Percentiles rank a stretch among this genome's conserved stretches.
phyloP scores from a whole-genome alignment of 2,797 vertebrate species.

The Coregonus sp. region DNA sequence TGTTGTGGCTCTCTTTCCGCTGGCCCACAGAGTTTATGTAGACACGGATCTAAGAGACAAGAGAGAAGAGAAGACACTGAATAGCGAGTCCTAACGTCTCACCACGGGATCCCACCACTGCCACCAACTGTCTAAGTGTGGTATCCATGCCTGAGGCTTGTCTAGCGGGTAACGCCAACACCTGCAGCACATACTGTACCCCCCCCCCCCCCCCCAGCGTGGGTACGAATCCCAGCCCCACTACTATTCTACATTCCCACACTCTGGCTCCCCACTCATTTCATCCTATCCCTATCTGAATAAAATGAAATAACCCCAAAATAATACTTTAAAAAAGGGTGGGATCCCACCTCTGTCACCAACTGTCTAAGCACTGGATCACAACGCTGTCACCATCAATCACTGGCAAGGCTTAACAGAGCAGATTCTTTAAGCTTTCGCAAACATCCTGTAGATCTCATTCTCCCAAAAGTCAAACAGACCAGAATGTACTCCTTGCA shows the following conservation, averaged over 20 bases:
- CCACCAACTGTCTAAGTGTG: not conserved
- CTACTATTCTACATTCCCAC: not conserved
- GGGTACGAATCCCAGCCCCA: not conserved
- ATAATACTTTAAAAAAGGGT: not conserved
- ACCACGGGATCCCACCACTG: not conserved
- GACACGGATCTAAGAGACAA: slow-evolving; percentile 79
- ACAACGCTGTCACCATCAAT: not conserved
- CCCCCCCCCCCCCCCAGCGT: not conserved
- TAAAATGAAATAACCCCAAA: not conserved
- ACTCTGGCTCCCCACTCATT: not conserved
- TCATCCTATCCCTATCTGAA: not conserved
- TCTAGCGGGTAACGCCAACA: not conserved
- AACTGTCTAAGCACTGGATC: no score
- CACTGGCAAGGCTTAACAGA: not conserved
- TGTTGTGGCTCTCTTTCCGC: not conserved
- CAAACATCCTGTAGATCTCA: not conserved
- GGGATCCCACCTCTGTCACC: not conserved
- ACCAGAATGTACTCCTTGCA: not conserved
- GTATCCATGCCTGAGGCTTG: not conserved
- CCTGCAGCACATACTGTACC: not conserved
- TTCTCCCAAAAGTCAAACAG: not conserved
- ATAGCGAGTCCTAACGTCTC: not conserved
- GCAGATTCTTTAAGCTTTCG: not conserved
- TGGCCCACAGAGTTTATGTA: slow-evolving; percentile 75
- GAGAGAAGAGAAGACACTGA: slow-evolving; percentile 11